Evolutionary conservation across 1,140 invertebrate genomes (phyloP), one percentile per base, ranked within the genome.

Genomic region (Antheraea pernyi): DNA sequence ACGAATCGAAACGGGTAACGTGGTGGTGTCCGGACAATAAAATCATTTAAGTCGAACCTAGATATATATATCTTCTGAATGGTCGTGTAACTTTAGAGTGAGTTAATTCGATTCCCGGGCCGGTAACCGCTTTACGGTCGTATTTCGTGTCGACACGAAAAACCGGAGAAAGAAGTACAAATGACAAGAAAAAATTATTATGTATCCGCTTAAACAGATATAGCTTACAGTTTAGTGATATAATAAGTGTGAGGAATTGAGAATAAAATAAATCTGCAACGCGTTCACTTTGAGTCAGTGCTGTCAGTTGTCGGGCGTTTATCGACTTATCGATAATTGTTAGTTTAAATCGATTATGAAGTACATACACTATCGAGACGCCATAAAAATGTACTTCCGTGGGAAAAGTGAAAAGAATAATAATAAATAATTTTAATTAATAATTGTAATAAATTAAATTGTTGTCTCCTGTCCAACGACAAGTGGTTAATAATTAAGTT

Each of bases 211-310:
- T 53, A 53, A 16, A 53, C 16, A 11, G 46, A 53, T 16, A 53
- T 53, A 53, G 46, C 11, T 53, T 0, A 53, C 11, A 1, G 13
- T 53, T 53, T 53, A 9, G 7, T 42, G 86, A 87, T 86, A 81
- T 68, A 82, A 67, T 88, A 90, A 85, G 88, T 16, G 67, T 83
- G 80, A 65, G 88, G 88, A 90, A 90, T 90, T 90, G 88, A 88
- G 84, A 78, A 79, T 73, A 65, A 67, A 16, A 13, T 13, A 53
- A 66, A 74, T 83, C 67, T 82, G 69, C 77, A 67, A 48, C 59
- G 48, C 74, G 74, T 58, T 72, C 62, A 68, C 72, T 68, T 61
- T 72, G 4, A 53, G 7, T 53, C 13, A 53, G 46, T 53, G 46
- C 46, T 42, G 39, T 42, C 11, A 53, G 46, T 53, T 53, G 7